Evolutionary conservation across 2,888 invertebrate genomes (phyloP).

Genomic region (Cephus rjabovi): DNA sequence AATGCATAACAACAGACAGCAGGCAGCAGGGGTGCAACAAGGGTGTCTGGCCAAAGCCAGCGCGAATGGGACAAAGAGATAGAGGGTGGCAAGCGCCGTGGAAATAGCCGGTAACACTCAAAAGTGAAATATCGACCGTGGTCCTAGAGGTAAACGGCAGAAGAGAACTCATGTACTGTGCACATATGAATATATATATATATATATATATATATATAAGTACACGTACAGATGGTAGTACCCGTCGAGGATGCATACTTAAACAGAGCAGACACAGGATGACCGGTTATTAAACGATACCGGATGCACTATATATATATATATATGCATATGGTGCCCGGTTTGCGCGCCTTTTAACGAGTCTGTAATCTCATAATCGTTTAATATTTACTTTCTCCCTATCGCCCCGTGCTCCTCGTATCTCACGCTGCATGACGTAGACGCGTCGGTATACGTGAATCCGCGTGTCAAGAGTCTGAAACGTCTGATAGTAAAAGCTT

Average conservation of each 20-base stretch:
- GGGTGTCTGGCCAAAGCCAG: neutral
- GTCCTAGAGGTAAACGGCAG: neutral
- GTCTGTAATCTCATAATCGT: neutral
- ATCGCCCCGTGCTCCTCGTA: neutral
- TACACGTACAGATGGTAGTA: neutral
- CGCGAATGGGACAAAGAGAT: neutral
- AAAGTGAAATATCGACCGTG: neutral
- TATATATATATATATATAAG: neutral
- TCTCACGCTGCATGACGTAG: neutral
- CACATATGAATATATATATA: neutral
- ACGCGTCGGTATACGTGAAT: neutral
- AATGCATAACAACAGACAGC: neutral
- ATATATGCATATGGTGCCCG: neutral
- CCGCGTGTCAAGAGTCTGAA: neutral
- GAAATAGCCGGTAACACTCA: neutral
- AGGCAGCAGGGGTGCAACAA: neutral
- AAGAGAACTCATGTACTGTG: neutral
- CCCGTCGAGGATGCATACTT: neutral
- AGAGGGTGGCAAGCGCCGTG: neutral
- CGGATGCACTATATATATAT: neutral
- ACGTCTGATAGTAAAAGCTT: neutral
- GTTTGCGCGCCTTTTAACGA: neutral
- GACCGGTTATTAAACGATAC: conserved; percentile 22
- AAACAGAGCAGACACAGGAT: conserved; percentile 13
- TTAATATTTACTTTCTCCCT: neutral